Evolutionary conservation across 92 coral and sea anemone genomes (phyloP).

Genomic region (Nematostella vectensis): DNA sequence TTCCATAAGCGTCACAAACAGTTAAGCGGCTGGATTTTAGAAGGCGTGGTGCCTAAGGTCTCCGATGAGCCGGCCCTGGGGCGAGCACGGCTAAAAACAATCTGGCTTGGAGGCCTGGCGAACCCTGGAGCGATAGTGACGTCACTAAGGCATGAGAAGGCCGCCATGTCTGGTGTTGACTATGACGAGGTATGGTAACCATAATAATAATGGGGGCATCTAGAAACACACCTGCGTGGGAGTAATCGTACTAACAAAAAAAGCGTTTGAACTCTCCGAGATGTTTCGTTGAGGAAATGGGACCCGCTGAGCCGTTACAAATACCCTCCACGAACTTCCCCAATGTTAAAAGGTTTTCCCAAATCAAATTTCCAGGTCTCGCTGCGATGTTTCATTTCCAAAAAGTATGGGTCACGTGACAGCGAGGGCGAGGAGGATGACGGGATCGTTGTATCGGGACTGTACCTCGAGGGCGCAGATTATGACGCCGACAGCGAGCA

Average conservation of each 20-base stretch:
- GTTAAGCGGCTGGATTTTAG: slow-evolving; percentile 66
- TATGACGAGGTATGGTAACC: slow-evolving; percentile 55
- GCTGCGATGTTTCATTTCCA: slow-evolving; percentile 49
- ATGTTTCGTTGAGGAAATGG: too few relatives aligned
- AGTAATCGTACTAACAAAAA: too few relatives aligned
- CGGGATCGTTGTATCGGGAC: slow-evolving; percentile 71
- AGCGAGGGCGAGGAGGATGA: slow-evolving; percentile 43
- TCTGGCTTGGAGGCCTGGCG: slow-evolving; percentile 98
- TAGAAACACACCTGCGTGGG: not conserved
- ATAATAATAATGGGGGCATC: too few relatives aligned
- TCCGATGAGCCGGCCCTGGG: slow-evolving; percentile 59
- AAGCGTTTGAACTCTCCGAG: too few relatives aligned
- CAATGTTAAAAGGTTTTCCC: too few relatives aligned
- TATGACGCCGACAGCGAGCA: slow-evolving; percentile 50
- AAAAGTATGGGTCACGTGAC: slow-evolving; percentile 38
- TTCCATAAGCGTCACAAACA: slow-evolving; percentile 67
- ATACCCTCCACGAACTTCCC: too few relatives aligned
- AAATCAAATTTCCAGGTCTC: slow-evolving; percentile 57
- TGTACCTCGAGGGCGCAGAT: slow-evolving; percentile 82
- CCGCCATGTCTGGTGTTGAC: slow-evolving; percentile 62
- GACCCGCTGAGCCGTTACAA: too few relatives aligned
- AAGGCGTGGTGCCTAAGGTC: slow-evolving; percentile 67
- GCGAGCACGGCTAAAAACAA: slow-evolving; percentile 62
- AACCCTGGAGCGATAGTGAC: slow-evolving; percentile 76
- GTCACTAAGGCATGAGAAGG: slow-evolving; percentile 85